phyloP scores from a whole-genome alignment of 1,140 invertebrate genomes.

The Psix sp. region DNA sequence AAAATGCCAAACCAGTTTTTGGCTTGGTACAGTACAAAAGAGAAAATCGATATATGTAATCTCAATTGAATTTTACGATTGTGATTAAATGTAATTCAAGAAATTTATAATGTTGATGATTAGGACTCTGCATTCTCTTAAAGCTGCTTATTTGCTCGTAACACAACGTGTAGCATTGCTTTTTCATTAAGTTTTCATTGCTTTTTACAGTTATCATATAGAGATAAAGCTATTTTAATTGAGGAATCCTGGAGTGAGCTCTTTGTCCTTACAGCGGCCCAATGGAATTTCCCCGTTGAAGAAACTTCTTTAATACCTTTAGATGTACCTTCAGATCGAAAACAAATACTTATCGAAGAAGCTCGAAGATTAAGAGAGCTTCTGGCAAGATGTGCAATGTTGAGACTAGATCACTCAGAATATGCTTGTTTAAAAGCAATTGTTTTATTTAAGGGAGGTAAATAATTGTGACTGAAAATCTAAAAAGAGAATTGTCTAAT shows the following conservation, averaged over 20 bases:
- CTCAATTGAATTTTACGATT: too few relatives aligned
- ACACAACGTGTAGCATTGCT: too few relatives aligned
- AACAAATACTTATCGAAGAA: conserved; percentile 75
- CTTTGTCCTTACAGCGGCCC: conserved; percentile 89
- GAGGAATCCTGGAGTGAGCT: conserved; percentile 90
- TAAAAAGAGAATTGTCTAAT: too few relatives aligned
- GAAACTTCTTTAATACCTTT: conserved; percentile 73
- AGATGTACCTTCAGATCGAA: conserved; percentile 64
- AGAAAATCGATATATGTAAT: too few relatives aligned
- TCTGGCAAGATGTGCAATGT: conserved; percentile 80
- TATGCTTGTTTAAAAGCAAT: conserved; percentile 90
- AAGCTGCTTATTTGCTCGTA: too few relatives aligned
- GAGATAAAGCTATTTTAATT: conserved; percentile 85
- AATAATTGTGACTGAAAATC: too few relatives aligned
- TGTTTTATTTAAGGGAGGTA: conserved; percentile 89
- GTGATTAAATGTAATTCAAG: too few relatives aligned
- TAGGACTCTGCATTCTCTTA: too few relatives aligned
- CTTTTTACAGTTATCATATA: conserved; percentile 79
- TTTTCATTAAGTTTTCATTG: neutral
- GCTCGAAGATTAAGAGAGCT: conserved; percentile 80
- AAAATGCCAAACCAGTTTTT: too few relatives aligned
- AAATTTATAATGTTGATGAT: too few relatives aligned
- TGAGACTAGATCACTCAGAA: conserved; percentile 88
- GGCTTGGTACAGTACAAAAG: too few relatives aligned
- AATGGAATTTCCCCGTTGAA: conserved; percentile 86